Evolutionary conservation across 1,140 invertebrate genomes (phyloP).

Genomic region (Potamilus streckersoni): DNA sequence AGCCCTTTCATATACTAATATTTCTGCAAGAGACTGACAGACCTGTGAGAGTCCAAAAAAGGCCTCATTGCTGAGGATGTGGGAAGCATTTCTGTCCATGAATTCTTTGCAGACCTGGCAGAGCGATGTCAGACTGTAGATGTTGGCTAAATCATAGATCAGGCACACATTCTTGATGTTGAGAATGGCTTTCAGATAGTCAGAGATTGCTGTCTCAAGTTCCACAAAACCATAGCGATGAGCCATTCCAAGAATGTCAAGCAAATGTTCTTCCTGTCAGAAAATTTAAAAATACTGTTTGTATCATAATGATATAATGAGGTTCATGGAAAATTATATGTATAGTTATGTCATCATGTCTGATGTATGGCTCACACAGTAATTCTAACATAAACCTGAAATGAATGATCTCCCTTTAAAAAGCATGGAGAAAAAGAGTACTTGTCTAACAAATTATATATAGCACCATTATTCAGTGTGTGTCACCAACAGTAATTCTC

Average conservation of each 20-base stretch:
- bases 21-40: slow-evolving; percentile 25
- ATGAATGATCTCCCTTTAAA: no score
- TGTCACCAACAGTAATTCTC: no score
- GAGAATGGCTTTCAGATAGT: slow-evolving; percentile 90
- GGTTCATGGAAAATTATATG: no score
- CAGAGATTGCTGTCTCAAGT: slow-evolving; percentile 90
- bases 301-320: no score
- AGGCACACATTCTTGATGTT: slow-evolving; percentile 90
- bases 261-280: slow-evolving; percentile 81
- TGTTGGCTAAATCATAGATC: slow-evolving; percentile 89
- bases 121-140: slow-evolving; percentile 77
- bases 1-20: no score
- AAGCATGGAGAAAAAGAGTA: no score
- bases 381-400: no score
- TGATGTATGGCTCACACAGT: no score
- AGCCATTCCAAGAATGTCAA: slow-evolving; percentile 89
- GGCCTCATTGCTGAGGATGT: slow-evolving; percentile 85
- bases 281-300: not conserved
- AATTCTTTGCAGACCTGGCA: slow-evolving; percentile 77
- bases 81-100: slow-evolving; percentile 88
- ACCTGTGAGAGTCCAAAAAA: slow-evolving; percentile 88
- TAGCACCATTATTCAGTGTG: no score
- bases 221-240: slow-evolving; percentile 96
- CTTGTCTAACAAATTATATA: no score
- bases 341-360: no score